phyloP scores from a whole-genome alignment of 37 sponge, comb jelly and placozoan genomes.

The Halisarca cf. caerulea region DNA sequence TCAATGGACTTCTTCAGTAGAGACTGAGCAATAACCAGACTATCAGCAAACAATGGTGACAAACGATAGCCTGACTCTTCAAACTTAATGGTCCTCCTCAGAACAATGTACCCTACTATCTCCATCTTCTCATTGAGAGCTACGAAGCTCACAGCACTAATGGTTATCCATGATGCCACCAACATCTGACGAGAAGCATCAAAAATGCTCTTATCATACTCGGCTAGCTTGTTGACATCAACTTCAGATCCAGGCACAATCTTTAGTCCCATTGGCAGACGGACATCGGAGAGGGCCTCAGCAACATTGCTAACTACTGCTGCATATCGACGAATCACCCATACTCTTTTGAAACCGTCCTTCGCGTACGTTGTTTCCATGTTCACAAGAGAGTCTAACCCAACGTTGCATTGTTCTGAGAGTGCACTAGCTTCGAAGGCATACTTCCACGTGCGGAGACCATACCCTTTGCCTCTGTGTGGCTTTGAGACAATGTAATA shows the following conservation, averaged over 20 bases:
- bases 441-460: background rate
- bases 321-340: background rate
- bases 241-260: conserved; percentile 1
- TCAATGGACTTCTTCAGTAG: conserved; percentile 8
- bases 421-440: background rate
- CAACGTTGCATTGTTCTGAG: background rate
- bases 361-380: background rate
- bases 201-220: conserved; percentile 23
- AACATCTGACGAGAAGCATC: background rate
- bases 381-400: background rate
- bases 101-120: background rate
- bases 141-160: background rate
- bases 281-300: no score
- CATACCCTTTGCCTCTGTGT: conserved; percentile 33
- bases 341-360: background rate
- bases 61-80: background rate
- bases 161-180: background rate
- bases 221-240: conserved; percentile 12
- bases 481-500: conserved; percentile 10
- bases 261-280: no score
- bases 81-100: background rate
- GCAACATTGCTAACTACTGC: background rate
- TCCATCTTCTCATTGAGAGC: conserved; percentile 10
- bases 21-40: background rate
- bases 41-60: conserved; percentile 39